Conservation (phyloP, 2,888 invertebrate species). For the Perizoma affinitatum region DNA sequence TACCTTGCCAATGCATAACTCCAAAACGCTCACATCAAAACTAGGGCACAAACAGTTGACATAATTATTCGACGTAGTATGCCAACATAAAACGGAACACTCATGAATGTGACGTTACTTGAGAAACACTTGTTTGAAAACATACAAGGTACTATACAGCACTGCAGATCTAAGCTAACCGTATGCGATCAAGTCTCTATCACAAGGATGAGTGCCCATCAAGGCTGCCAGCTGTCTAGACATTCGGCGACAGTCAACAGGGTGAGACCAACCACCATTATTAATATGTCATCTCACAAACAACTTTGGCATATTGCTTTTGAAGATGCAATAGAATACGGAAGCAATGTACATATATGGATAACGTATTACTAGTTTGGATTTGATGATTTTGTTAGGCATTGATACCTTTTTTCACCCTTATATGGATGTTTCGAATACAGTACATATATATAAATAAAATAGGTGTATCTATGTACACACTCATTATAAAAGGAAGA, state of each 20-base stretch:
- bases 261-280: slow-evolving; percentile 35
- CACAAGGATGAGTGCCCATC: slow-evolving; percentile 27
- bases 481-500: too few species aligned
- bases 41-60: slow-evolving; percentile 14
- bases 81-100: slow-evolving; percentile 16
- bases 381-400: too few species aligned
- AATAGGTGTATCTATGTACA: too few species aligned
- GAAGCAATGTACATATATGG: too few species aligned
- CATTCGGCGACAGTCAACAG: slow-evolving; percentile 49
- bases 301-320: slow-evolving; percentile 31
- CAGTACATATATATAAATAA: too few species aligned
- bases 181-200: slow-evolving; percentile 23
- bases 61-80: slow-evolving; percentile 17
- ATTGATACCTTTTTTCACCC: too few species aligned
- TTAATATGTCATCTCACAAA: slow-evolving; percentile 40
- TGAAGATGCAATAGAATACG: slow-evolving; percentile 13
- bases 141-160: slow-evolving; percentile 6
- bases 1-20: too few species aligned
- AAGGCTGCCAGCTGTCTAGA: slow-evolving; percentile 45
- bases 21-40: not conserved
- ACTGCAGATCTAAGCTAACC: slow-evolving; percentile 21
- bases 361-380: too few species aligned
- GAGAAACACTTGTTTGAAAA: slow-evolving; percentile 13
- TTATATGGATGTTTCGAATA: too few species aligned
- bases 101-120: slow-evolving; percentile 11